Percentiles rank a stretch among this genome's conserved stretches.
These are phyloP conservation scores for Raphicerus campestris DNA, from an alignment of 2,113 vertebrate genomes.

Conservation along the genomic window DNA sequence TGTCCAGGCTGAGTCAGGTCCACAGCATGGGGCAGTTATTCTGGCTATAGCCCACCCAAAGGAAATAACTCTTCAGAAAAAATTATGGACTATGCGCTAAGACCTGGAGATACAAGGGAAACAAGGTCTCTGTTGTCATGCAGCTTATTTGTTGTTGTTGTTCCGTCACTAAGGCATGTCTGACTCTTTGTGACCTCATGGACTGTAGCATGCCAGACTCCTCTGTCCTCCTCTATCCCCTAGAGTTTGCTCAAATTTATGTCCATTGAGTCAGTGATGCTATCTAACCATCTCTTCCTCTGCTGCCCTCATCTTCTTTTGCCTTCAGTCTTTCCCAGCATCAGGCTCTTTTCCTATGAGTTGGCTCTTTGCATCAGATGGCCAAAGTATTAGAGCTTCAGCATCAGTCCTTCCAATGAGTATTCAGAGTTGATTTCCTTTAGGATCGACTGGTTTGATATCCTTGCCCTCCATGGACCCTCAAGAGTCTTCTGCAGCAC, in stretches of 20 bases:
- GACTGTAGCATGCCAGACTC: not conserved
- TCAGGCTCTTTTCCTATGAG: not conserved
- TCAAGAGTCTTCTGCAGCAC: not conserved
- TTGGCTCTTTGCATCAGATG: not conserved
- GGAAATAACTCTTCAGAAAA: not conserved
- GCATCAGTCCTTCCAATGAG: not conserved
- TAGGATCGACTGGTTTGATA: not conserved
- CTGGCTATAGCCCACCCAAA: not conserved
- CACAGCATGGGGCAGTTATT: rapidly evolving
- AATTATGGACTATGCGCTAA: not conserved
- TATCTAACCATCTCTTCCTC: not conserved
- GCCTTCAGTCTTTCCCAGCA: not conserved
- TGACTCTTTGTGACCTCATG: not conserved
- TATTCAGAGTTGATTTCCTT: not conserved
- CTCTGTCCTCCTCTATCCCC: not conserved
- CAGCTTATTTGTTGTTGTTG: not conserved
- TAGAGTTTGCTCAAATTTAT: not conserved
- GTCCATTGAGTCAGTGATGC: not conserved
- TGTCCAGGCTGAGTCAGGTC: not conserved
- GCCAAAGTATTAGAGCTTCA: not conserved
- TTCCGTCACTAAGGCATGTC: rapidly evolving
- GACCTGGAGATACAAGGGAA: not conserved
- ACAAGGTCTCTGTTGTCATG: not conserved
- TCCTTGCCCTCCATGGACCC: not conserved
- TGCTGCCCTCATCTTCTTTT: not conserved